A percentile compares a stretch with the other conserved stretches of the same genome.
These are phyloP conservation scores for Acanthosepion lycidas DNA, from an alignment of 2,888 invertebrate species.

Conservation along the genomic window DNA sequence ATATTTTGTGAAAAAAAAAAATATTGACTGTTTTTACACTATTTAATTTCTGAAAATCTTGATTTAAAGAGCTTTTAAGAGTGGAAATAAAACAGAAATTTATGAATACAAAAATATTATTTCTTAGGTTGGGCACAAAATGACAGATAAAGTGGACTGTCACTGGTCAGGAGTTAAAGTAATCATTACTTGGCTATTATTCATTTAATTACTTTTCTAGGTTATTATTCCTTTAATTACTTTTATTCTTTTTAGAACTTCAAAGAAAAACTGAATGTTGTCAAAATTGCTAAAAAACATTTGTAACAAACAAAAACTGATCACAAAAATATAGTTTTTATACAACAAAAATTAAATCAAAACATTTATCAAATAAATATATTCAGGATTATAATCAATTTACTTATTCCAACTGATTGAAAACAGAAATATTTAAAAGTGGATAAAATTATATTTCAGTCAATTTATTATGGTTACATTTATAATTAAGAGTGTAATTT, in stretches of 20 bases:
- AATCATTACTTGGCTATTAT: no score
- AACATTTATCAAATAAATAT: background rate
- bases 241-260: no score
- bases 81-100: background rate
- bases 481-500: background rate
- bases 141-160: background rate
- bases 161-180: background rate
- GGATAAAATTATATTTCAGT: background rate
- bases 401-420: background rate
- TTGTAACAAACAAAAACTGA: no score
- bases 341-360: background rate
- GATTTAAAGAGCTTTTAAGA: background rate
- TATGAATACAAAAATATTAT: background rate
- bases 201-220: no score
- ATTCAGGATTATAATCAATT: background rate
- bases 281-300: no score
- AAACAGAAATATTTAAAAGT: background rate
- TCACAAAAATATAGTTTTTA: no score
- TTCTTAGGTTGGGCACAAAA: background rate
- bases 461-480: background rate
- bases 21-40: background rate
- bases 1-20: background rate
- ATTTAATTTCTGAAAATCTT: background rate
- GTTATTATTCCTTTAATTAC: no score
- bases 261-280: no score